Evolutionary conservation across 1,140 invertebrate genomes (phyloP).

Genomic region (Hylyphantes graminicola): DNA sequence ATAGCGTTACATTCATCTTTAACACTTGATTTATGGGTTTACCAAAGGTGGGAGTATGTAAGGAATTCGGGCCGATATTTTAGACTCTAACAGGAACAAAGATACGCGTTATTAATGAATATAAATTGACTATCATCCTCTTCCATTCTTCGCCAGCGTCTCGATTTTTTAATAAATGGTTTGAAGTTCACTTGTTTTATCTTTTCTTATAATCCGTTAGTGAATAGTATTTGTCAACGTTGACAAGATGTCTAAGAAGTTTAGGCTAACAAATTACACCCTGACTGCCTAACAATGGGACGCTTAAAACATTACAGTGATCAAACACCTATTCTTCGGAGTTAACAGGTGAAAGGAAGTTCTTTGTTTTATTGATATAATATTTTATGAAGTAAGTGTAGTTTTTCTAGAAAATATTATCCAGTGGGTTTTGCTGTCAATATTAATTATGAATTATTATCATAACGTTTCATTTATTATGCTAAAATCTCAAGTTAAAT

Average conservation of each 20-base stretch:
- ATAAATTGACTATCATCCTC: constrained; percentile 50
- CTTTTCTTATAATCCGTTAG: constrained; percentile 58
- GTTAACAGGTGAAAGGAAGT: constrained; percentile 38
- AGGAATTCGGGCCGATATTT: constrained; percentile 52
- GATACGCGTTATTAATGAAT: constrained; percentile 59
- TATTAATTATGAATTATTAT: too few species aligned
- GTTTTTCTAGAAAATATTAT: too few species aligned
- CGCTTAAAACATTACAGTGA: constrained; percentile 3
- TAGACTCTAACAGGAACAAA: constrained; percentile 35
- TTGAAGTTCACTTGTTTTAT: constrained; percentile 55
- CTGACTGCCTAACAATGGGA: constrained; percentile 16
- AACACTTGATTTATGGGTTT: constrained; percentile 43
- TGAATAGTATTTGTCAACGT: constrained; percentile 54
- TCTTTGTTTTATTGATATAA: constrained; percentile 22
- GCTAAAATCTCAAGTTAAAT: too few species aligned
- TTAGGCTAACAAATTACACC: constrained; percentile 40
- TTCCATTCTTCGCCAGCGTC: constrained; percentile 42
- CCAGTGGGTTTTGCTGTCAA: too few species aligned
- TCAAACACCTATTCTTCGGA: constrained; percentile 13
- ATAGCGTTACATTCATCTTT: constrained; percentile 42
- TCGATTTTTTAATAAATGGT: constrained; percentile 56
- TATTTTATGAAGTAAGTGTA: background rate
- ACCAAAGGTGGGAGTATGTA: constrained; percentile 12
- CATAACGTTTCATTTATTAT: too few species aligned
- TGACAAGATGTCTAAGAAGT: constrained; percentile 56